Percentiles rank a stretch among this genome's conserved stretches.
Conservation (phyloP, 1,140 invertebrate species). For the Pogonus chalceus region DNA sequence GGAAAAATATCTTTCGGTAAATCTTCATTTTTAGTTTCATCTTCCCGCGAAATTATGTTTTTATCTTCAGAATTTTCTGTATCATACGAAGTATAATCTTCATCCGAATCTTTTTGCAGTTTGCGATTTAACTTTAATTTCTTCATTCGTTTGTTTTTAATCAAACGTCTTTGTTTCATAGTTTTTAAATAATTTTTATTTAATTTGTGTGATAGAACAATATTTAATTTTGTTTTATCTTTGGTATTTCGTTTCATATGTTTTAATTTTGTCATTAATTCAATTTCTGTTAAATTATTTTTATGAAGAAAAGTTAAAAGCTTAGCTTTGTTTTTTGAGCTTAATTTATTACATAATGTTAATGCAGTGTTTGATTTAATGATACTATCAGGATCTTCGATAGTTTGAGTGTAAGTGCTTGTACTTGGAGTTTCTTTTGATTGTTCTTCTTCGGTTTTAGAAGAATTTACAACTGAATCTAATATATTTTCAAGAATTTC, state of each 20-base stretch:
- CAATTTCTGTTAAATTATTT: neutral
- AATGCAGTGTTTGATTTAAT: neutral
- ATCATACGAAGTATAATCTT: neutral
- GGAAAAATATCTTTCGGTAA: neutral
- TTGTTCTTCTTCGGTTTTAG: no score
- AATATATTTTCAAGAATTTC: no score
- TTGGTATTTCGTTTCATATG: neutral
- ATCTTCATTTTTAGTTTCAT: neutral
- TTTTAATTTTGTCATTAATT: neutral
- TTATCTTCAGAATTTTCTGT: neutral
- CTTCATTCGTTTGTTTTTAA: no score
- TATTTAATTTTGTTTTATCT: neutral
- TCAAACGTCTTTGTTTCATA: neutral
- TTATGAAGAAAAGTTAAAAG: neutral
- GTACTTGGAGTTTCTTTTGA: no score
- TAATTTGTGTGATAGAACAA: constrained; percentile 3
- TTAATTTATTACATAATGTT: neutral
- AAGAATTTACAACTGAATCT: no score
- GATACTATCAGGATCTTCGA: neutral
- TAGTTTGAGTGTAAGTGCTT: no score
- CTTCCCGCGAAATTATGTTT: neutral
- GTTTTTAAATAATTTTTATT: neutral
- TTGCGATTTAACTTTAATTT: no score
- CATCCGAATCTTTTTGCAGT: neutral
- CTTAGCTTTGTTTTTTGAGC: neutral